Conservation (phyloP, 2,797 vertebrate species). For the Parotocinclus haroldoi region DNA sequence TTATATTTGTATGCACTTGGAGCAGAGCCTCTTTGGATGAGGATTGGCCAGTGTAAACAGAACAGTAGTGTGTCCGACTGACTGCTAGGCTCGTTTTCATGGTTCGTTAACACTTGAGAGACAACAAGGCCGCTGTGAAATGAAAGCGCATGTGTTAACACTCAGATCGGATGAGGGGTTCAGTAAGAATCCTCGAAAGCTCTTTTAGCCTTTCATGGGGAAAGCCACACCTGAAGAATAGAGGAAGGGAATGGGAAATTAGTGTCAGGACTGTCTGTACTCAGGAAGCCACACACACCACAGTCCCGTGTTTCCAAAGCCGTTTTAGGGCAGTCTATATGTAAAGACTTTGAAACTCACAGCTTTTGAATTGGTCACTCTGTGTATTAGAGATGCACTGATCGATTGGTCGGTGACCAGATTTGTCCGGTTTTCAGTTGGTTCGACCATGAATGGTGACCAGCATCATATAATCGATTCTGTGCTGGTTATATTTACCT, state of each 20-base stretch:
- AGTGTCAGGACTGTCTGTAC: slow-evolving; percentile 70
- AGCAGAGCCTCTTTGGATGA: slow-evolving; percentile 25
- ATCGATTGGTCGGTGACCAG: too few species aligned
- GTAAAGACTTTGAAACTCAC: neutral
- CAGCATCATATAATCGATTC: too few species aligned
- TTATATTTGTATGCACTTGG: slow-evolving; percentile 10
- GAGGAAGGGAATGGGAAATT: slow-evolving; percentile 83
- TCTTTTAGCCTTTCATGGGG: slow-evolving; percentile 85
- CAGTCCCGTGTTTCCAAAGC: slow-evolving; percentile 27
- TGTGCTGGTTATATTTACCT: too few species aligned
- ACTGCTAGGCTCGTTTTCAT: slow-evolving; percentile 76
- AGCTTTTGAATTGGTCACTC: too few species aligned
- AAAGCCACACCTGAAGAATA: slow-evolving; percentile 89
- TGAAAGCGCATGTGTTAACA: slow-evolving; percentile 77
- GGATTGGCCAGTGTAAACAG: slow-evolving; percentile 53
- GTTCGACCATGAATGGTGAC: too few species aligned
- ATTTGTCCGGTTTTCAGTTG: too few species aligned
- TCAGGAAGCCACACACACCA: slow-evolving; percentile 43
- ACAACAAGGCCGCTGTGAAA: slow-evolving; percentile 78
- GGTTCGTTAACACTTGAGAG: slow-evolving; percentile 54
- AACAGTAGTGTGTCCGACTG: slow-evolving; percentile 80
- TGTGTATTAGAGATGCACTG: too few species aligned
- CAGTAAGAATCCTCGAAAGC: slow-evolving; percentile 86
- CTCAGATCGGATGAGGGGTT: slow-evolving; percentile 84
- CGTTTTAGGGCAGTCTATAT: slow-evolving; percentile 33